These are phyloP conservation scores for Leucoraja ocellata DNA, from an alignment of 2,797 vertebrate species.

Conservation along the genomic window DNA sequence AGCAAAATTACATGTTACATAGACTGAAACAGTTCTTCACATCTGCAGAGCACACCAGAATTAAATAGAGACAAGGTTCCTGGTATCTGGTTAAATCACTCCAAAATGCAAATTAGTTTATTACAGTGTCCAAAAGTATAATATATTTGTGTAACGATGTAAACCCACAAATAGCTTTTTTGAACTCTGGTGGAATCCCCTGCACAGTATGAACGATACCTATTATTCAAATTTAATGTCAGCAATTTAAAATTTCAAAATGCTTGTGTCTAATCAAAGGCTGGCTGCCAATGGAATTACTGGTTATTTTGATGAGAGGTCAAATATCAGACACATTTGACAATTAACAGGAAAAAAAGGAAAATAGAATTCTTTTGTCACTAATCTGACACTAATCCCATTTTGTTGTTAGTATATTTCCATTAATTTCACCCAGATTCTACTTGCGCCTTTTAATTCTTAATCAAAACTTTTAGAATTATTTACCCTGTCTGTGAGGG, in stretches of 20 bases:
- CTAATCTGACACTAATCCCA: no score
- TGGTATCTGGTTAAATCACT: neutral
- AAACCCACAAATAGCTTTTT: neutral
- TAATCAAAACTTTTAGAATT: no score
- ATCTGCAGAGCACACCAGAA: neutral
- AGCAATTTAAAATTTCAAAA: neutral
- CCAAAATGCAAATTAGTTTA: neutral
- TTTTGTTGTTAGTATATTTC: no score
- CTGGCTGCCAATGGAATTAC: neutral
- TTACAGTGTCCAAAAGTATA: neutral
- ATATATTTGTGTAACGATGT: neutral
- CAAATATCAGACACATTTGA: neutral
- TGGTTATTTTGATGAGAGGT: neutral
- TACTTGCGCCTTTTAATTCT: no score
- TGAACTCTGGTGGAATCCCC: slow-evolving; percentile 17
- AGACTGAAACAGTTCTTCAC: neutral
- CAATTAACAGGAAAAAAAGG: neutral
- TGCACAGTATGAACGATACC: neutral
- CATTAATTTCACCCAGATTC: no score
- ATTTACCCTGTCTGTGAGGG: no score
- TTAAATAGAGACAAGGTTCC: neutral
- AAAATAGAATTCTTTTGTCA: neutral
- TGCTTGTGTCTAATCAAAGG: neutral
- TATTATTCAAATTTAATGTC: neutral
- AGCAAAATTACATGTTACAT: neutral